A percentile compares a stretch with the other conserved stretches of the same genome.
Conservation (phyloP, 2,113 vertebrate genomes). For the Raja brachyura region DNA sequence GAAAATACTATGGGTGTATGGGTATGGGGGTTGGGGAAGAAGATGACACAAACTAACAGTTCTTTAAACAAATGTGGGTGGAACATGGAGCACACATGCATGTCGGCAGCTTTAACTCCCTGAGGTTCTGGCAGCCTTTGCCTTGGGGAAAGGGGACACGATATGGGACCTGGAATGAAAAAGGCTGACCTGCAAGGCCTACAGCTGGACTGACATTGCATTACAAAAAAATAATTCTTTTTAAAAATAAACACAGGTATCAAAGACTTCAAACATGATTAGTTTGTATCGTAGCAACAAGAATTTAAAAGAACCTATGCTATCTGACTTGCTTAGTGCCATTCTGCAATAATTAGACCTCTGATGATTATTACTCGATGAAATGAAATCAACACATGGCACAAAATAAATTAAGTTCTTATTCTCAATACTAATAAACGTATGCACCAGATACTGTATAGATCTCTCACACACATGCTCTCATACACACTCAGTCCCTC, state of each 20-base stretch:
- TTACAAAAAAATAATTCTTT: constrained; percentile 20
- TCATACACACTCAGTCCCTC: constrained; percentile 31
- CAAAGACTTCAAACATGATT: constrained; percentile 36
- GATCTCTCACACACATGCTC: constrained; percentile 9
- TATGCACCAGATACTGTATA: constrained; percentile 38
- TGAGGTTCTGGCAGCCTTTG: constrained; percentile 37
- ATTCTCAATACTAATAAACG: constrained; percentile 35
- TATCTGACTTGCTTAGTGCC: constrained; percentile 36
- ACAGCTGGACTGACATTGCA: constrained; percentile 36
- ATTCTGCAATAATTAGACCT: constrained; percentile 38
- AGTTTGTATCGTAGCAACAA: constrained; percentile 36
- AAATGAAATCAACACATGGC: constrained; percentile 38
- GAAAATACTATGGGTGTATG: neutral
- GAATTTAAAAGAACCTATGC: constrained; percentile 37
- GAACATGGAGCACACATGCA: constrained; percentile 32
- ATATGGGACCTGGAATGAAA: constrained; percentile 31
- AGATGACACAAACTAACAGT: neutral
- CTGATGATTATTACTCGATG: constrained; percentile 34
- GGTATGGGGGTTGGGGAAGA: no score
- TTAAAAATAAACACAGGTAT: constrained; percentile 32
- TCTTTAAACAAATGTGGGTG: constrained; percentile 7
- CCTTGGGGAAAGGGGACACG: neutral
- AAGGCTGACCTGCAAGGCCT: constrained; percentile 38
- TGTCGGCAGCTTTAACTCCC: constrained; percentile 37
- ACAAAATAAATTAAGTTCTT: constrained; percentile 39